Base-by-base conservation (phyloP, 2,113 vertebrate species). In the Nycticryphes semicollaris region DNA sequence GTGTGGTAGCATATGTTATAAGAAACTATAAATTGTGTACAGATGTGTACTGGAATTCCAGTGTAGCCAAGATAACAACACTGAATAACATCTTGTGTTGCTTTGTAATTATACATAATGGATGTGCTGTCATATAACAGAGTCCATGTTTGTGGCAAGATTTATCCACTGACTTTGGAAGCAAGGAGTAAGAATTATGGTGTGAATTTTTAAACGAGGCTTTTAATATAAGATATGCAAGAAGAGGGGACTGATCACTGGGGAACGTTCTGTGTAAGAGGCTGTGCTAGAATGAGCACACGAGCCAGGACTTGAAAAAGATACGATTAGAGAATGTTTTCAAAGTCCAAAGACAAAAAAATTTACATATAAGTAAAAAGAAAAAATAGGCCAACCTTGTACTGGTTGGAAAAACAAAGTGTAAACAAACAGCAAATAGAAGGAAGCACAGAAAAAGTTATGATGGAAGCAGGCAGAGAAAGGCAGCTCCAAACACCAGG, bases 71-170 rank as follows among this genome's bases (percentile, higher is more conserved):
- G 86, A 51, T 86, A 94, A 87, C 86, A 95, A 81, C 68, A 87
- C 0, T 54, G 73, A 96, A 64, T 72, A 96, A 94, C 91, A 84
- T 60, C 74, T 95, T 7, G 0, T 91, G 59, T 69, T 69, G 87
- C 77, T 96, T 96, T 97, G 93, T 95, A 96, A 94, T 94, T 84
- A 84, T 91, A 78, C 77, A 93, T 89, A 94, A 95, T 96, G 64
- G 87, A 97, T 87, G 84, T 79, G 48, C 57, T 93, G 77, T 79
- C 84, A 23, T 45, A 79, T 28, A 84, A 75, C 12, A 87, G 56
- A 84, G 69, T 68, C 77, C 81, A 51, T 51, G 66, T 59, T 59
- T 82, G 60, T 64, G 73, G 72, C 77, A 84, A 77, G 53, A 91
- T 89, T 94, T 94, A 87, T 91, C 80, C 69, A 64, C 66, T 84